A percentile compares a stretch with the other conserved stretches of the same genome.
Evolutionary conservation across 2,888 invertebrate genomes (phyloP).

Genomic region (Meliscaeva auricollis): DNA sequence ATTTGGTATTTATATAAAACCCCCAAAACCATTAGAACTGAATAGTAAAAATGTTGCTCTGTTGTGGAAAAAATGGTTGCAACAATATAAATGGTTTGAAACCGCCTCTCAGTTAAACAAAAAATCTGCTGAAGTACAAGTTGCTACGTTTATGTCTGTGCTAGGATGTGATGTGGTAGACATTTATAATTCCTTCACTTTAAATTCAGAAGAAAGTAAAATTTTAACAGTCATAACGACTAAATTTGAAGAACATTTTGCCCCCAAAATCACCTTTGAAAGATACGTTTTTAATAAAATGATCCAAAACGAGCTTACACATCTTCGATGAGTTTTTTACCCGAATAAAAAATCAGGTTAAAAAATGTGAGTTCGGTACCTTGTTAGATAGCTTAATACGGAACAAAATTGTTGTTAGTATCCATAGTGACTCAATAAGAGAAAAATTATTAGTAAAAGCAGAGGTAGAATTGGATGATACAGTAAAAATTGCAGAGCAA

Average conservation of each 20-base stretch:
- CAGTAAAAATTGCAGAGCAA: constrained; percentile 65
- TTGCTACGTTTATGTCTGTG: constrained; percentile 53
- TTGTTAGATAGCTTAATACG: constrained; percentile 49
- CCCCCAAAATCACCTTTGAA: constrained; percentile 61
- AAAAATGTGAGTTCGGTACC: too few relatives aligned
- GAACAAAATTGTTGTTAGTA: constrained; percentile 61
- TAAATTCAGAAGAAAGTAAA: constrained; percentile 10
- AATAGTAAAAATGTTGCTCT: too few relatives aligned
- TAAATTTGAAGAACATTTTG: constrained; percentile 56
- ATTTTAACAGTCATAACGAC: constrained; percentile 22
- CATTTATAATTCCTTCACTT: constrained; percentile 38
- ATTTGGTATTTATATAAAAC: too few relatives aligned
- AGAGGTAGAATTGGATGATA: constrained; percentile 59
- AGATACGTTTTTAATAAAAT: constrained; percentile 67
- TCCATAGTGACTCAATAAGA: constrained; percentile 51
- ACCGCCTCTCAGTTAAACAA: constrained; percentile 59
- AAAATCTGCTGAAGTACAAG: constrained; percentile 68
- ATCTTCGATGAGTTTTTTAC: constrained; percentile 71
- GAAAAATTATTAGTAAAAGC: constrained; percentile 63
- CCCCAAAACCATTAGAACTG: too few relatives aligned
- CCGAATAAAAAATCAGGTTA: constrained; percentile 66
- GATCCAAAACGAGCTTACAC: constrained; percentile 49
- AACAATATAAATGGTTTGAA: constrained; percentile 67
- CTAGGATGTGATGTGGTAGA: constrained; percentile 31
- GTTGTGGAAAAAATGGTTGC: constrained; percentile 67